phyloP scores from a whole-genome alignment of 2,888 invertebrate genomes.

The Stenodera caucasica region DNA sequence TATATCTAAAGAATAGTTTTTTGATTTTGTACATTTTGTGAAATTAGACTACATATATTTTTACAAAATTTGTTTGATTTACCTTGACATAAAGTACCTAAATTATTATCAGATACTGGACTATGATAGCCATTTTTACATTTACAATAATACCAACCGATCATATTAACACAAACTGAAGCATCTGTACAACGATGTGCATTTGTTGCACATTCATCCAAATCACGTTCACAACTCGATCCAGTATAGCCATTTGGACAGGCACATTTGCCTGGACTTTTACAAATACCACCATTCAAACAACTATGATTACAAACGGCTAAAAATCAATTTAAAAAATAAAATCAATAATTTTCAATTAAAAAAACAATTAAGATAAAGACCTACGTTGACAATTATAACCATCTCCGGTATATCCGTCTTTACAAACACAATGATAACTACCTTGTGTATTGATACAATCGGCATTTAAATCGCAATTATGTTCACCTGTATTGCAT shows the following conservation, averaged over 20 bases:
- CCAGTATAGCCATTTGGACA: conserved; percentile 84
- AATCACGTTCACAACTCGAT: conserved; percentile 80
- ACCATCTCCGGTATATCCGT: conserved; percentile 78
- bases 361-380: background rate
- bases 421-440: conserved; percentile 73
- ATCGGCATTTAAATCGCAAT: conserved; percentile 73
- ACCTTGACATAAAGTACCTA: conserved; percentile 68
- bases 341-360: background rate
- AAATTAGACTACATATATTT: no score
- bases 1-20: conserved; percentile 64
- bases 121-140: conserved; percentile 78
- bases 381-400: conserved; percentile 77
- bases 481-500: conserved; percentile 71
- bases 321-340: conserved; percentile 51
- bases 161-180: conserved; percentile 83
- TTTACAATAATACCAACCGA: conserved; percentile 88
- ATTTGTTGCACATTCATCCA: conserved; percentile 79
- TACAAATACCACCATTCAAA: conserved; percentile 81
- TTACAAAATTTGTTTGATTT: conserved; percentile 35
- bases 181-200: conserved; percentile 73
- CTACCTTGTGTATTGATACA: conserved; percentile 83
- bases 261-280: conserved; percentile 73
- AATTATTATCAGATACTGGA: conserved; percentile 60
- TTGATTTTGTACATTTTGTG: background rate
- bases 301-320: conserved; percentile 80